Evolutionary conservation across 2,113 vertebrate species (phyloP).

Genomic region (Dasyornis broadbenti): DNA sequence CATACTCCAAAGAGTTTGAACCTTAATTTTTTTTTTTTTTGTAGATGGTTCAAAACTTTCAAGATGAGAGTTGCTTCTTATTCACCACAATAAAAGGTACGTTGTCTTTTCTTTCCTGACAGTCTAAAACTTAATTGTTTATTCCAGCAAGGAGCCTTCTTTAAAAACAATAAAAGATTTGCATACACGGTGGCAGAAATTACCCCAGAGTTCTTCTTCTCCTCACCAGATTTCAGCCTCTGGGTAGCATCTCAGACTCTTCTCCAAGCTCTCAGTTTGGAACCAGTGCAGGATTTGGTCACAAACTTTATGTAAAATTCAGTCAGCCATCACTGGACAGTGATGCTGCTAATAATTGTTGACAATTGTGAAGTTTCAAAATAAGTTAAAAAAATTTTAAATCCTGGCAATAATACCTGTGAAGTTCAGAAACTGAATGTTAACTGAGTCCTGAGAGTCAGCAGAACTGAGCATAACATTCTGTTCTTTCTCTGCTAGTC

Average conservation of each 20-base stretch:
- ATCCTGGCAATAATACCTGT: not conserved
- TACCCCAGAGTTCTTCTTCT: not conserved
- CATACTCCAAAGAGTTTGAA: not conserved
- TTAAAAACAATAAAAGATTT: not conserved
- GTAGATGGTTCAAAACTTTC: slow-evolving; percentile 97
- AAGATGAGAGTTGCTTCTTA: slow-evolving; percentile 95
- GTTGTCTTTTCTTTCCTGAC: not conserved
- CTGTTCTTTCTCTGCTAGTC: not conserved
- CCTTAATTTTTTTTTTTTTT: not conserved
- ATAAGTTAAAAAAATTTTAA: not conserved
- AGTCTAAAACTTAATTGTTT: not conserved
- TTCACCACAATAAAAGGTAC: slow-evolving; percentile 93
- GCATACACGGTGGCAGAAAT: not conserved
- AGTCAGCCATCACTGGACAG: not conserved
- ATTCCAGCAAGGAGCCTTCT: not conserved
- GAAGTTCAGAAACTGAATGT: not conserved
- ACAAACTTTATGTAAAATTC: not conserved
- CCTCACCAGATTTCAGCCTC: not conserved
- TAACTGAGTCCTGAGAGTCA: not conserved
- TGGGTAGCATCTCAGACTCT: not conserved
- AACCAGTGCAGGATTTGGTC: not conserved
- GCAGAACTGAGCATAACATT: not conserved
- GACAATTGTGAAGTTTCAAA: not conserved
- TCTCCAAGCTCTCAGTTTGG: not conserved
- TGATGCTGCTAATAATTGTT: not conserved